Base-by-base conservation (phyloP, 2,113 vertebrate genomes). In the Piaya cayana region DNA sequence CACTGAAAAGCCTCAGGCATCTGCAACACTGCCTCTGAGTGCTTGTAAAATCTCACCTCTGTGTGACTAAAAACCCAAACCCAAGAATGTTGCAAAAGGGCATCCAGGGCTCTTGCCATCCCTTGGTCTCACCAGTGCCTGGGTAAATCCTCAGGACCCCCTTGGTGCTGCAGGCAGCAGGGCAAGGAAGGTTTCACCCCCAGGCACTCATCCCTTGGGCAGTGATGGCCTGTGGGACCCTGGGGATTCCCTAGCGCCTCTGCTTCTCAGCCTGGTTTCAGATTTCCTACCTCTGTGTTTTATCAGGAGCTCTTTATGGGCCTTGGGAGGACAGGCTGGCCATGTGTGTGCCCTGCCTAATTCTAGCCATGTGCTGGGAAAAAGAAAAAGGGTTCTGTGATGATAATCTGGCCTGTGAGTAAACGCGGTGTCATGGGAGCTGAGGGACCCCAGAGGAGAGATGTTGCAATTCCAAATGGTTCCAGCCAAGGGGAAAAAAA, bases 391-490 rank as follows among this genome's bases (percentile, higher is more conserved):
- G 82, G 86, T 86, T 95, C 93, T 93, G 86, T 96, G 79, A 75
- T 87, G 88, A 81, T 88, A 97, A 96, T 93, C 96, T 95, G 95
- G 95, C 92, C 93, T 95, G 91, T 97, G 97, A 95, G 95, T 98
- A 96, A 97, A 97, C 84, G 93, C 27, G 4, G 93, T 98, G 98
- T 98, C 98, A 98, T 98, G 98, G 97, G 98, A 98, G 97, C 95
- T 56, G 22, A 60, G 80, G 94, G 98, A 98, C 98, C 98, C 97
- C 72, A 88, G 95, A 96, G 97, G 96, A 95, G 96, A 91, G 97
- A 97, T 97, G 97, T 98, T 97, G 97, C 96, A 97, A 98, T 95
- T 96, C 92, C 1, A 56, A 90, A 94, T 9, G 43, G 75, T 75
- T 96, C 88, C 81, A 96, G 97, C 95, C 93, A 96, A 96, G 68